Evolutionary conservation across 2,113 vertebrate genomes (phyloP), one percentile per base, ranked within the genome.

Genomic region (Lichenostomus cassidix): DNA sequence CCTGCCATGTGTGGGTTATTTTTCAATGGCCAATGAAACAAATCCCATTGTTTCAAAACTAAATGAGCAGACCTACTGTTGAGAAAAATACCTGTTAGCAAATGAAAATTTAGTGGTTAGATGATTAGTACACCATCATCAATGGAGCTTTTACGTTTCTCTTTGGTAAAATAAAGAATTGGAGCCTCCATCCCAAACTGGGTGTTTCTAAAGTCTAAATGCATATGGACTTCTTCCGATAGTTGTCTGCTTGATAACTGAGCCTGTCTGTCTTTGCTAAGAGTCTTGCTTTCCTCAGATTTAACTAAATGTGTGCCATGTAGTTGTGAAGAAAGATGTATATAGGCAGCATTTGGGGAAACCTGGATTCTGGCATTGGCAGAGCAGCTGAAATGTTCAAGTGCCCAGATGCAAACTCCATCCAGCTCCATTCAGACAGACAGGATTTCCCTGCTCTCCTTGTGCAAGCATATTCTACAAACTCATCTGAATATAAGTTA

Each of bases 1-100:
- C 10, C n/a, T 8, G 5, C 23, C 2, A 1, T 7, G 5, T 53
- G 49, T 1, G 5, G 10, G 23, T 19, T 64, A 8, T 56, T 78
- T 94, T 88, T 83, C 44, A 46, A 5, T 39, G 46, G 24, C n/a
- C 41, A 46, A 0, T 62, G 15, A 25, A 53, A 49, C 24, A 79
- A 76, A 65, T 79, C 15, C 42, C 8, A 1, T 59, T 73, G 28
- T 25, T 75, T 80, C 9, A 63, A 69, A 88, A 56, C 60, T 35
- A 52, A 87, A 67, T 29, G 42, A 63, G 52, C 25, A 59, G 17
- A 62, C 47, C 12, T 33, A 5, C 52, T 37, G 24, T 49, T 80
- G 31, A 73, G 59, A 56, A 86, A 73, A 62, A 50, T n/a, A 18
- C 33, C 15, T 58, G 21, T 25, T 65, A 35, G 12, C 5, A 25